phyloP scores from a whole-genome alignment of 2,888 invertebrate species.

The Antheraea yamamai region DNA sequence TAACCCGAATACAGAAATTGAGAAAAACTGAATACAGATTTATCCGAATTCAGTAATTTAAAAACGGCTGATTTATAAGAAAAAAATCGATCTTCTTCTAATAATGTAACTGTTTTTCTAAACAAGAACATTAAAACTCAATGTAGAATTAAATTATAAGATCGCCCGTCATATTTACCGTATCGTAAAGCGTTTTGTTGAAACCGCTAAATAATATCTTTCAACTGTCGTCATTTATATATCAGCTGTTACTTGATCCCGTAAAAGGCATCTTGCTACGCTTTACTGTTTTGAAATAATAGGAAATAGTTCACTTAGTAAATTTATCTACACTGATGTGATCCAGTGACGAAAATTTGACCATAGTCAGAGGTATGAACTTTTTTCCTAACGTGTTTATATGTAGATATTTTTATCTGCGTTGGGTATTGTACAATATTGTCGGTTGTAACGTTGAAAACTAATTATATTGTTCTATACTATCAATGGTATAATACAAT shows the following conservation, averaged over 20 bases:
- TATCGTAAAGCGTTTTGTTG: background rate
- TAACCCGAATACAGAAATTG: too few relatives aligned
- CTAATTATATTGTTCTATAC: background rate
- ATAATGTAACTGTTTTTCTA: too few relatives aligned
- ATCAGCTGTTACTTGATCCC: background rate
- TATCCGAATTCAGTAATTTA: too few relatives aligned
- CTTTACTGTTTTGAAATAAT: background rate
- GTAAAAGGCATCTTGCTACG: background rate
- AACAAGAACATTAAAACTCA: too few relatives aligned
- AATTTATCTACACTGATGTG: background rate
- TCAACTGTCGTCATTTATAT: background rate
- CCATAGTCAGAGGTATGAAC: too few relatives aligned
- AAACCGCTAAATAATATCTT: background rate
- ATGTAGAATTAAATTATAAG: too few relatives aligned
- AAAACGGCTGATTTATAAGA: too few relatives aligned
- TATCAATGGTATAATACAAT: background rate
- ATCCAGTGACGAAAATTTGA: background rate
- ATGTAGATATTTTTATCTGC: too few relatives aligned
- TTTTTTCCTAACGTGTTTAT: too few relatives aligned
- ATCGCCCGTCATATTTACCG: background rate
- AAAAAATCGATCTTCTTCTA: too few relatives aligned
- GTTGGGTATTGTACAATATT: background rate
- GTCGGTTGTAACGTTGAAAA: background rate
- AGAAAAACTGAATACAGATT: too few relatives aligned
- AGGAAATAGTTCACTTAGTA: background rate